Percentiles rank a stretch among this genome's conserved stretches.
These are phyloP conservation scores for Oreohelix idahoensis DNA, from an alignment of 1,140 invertebrate genomes.

Conservation along the genomic window DNA sequence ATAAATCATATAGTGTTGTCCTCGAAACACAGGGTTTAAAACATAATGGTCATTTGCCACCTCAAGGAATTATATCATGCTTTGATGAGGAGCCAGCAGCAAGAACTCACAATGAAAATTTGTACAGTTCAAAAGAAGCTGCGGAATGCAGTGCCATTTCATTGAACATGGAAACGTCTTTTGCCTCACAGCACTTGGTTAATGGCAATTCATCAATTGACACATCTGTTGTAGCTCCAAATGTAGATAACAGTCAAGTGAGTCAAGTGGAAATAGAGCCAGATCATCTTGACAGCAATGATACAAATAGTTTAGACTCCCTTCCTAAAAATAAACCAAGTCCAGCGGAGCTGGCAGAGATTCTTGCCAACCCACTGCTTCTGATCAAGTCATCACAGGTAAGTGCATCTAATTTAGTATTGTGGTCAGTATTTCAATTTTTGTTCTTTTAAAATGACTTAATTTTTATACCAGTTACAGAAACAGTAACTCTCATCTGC, in stretches of 20 bases:
- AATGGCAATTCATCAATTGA: background rate
- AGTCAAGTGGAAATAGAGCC: background rate
- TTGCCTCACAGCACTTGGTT: background rate
- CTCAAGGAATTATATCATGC: background rate
- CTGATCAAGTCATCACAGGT: conserved; percentile 23
- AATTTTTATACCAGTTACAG: too few species aligned
- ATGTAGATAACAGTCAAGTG: background rate
- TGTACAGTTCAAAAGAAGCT: background rate
- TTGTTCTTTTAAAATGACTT: too few species aligned
- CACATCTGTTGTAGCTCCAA: background rate
- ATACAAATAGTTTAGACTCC: background rate
- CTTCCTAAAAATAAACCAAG: conserved; percentile 1
- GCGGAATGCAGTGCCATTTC: background rate
- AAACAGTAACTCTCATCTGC: too few species aligned
- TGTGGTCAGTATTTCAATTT: too few species aligned
- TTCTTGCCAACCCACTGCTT: conserved; percentile 28
- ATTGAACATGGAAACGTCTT: background rate
- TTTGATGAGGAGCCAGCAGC: background rate
- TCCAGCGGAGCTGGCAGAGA: background rate
- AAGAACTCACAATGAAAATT: background rate
- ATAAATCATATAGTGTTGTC: background rate
- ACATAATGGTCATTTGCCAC: background rate
- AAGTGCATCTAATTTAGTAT: too few species aligned
- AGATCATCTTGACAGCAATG: background rate
- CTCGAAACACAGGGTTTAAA: background rate